Evolutionary conservation across 2,113 vertebrate genomes (phyloP).

Genomic region (Podocnemis expansa): DNA sequence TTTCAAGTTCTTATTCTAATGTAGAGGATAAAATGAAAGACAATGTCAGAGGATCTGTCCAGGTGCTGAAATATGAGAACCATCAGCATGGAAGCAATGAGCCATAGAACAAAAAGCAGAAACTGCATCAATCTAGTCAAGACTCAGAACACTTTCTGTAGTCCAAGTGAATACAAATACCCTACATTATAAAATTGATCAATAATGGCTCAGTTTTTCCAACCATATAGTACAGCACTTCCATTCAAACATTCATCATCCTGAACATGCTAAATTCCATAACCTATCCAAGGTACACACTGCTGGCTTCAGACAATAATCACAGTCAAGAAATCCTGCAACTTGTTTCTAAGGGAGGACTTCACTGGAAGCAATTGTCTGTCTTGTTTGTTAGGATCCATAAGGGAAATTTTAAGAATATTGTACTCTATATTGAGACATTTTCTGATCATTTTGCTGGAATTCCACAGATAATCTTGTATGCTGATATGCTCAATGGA

Average conservation of each 20-base stretch:
- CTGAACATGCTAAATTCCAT: neutral
- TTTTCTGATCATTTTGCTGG: neutral
- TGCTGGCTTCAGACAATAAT: neutral
- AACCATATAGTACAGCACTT: neutral
- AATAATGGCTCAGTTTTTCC: neutral
- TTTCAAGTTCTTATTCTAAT: neutral
- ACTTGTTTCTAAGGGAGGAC: neutral
- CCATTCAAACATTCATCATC: neutral
- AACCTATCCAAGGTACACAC: neutral
- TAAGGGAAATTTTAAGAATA: fast-evolving
- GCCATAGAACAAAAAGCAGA: neutral
- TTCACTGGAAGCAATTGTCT: neutral
- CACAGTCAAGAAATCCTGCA: neutral
- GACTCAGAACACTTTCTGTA: neutral
- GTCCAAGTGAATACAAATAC: neutral
- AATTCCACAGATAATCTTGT: neutral
- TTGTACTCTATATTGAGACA: neutral
- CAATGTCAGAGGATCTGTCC: neutral
- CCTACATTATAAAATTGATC: neutral
- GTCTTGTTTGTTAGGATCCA: neutral
- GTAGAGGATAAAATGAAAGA: neutral
- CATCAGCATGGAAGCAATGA: neutral
- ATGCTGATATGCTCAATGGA: fast-evolving
- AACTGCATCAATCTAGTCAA: neutral
- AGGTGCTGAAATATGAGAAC: neutral